Evolutionary conservation across 2,888 invertebrate genomes (phyloP).

Genomic region (Pandemis cinnamomeana): DNA sequence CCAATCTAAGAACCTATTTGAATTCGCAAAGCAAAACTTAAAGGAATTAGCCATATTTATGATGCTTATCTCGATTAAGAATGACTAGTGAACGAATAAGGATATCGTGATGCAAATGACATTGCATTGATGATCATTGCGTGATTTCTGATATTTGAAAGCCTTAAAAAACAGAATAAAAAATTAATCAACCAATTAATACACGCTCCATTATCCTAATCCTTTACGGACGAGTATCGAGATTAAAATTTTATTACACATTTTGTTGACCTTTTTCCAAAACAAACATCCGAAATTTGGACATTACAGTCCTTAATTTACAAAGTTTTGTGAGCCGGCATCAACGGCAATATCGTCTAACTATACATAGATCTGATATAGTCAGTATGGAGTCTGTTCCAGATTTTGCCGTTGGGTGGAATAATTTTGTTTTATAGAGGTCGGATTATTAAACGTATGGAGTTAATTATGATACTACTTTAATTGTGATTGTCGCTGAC

Average conservation of each 20-base stretch:
- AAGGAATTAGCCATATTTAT: no score
- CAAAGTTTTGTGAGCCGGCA: not conserved
- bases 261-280: constrained; percentile 3
- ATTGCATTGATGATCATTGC: no score
- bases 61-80: no score
- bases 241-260: constrained; percentile 10
- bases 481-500: not conserved
- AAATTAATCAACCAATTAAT: constrained; percentile 11
- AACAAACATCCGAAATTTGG: not conserved
- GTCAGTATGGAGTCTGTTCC: not conserved
- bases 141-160: no score
- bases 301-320: not conserved
- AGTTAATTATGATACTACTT: not conserved
- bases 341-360: not conserved
- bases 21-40: no score
- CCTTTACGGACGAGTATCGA: not conserved
- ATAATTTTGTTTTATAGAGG: not conserved
- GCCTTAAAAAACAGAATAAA: not conserved
- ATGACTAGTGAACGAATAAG: no score
- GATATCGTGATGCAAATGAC: no score
- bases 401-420: not conserved
- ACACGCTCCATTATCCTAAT: not conserved
- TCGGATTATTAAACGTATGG: not conserved
- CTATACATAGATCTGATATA: not conserved
- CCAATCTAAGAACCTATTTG: no score